Conservation (phyloP, 2,888 invertebrate genomes). For the Sepioteuthis lessoniana region DNA sequence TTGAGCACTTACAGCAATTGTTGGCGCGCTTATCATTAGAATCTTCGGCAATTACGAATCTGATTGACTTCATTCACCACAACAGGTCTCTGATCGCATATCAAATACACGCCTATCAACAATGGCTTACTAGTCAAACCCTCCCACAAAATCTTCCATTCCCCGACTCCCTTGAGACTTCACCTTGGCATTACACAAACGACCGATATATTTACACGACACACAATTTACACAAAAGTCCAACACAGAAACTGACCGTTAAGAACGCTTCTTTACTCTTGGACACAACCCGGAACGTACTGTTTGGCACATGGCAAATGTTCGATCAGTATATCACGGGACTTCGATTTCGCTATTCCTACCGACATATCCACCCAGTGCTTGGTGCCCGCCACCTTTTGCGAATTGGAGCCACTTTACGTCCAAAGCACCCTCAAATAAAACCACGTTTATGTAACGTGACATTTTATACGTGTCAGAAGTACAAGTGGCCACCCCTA, state of each 20-base stretch:
- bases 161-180: not conserved
- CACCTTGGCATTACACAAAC: not conserved
- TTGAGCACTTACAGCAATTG: not conserved
- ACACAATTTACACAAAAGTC: constrained; percentile 8
- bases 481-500: not conserved
- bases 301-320: not conserved
- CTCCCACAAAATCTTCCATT: not conserved
- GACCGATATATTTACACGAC: constrained; percentile 37
- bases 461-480: not conserved
- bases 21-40: not conserved
- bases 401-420: not conserved
- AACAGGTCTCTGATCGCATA: not conserved
- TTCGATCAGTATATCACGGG: not conserved
- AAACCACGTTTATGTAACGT: not conserved
- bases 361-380: not conserved
- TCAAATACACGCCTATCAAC: not conserved
- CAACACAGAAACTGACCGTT: not conserved
- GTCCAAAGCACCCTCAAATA: not conserved
- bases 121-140: not conserved
- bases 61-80: not conserved
- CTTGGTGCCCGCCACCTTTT: not conserved
- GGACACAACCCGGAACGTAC: not conserved
- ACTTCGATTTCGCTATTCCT: constrained; percentile 2
- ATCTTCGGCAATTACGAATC: not conserved
- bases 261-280: not conserved